Evolutionary conservation across 2,888 invertebrate species (phyloP).

Genomic region (Athetis lepigone): DNA sequence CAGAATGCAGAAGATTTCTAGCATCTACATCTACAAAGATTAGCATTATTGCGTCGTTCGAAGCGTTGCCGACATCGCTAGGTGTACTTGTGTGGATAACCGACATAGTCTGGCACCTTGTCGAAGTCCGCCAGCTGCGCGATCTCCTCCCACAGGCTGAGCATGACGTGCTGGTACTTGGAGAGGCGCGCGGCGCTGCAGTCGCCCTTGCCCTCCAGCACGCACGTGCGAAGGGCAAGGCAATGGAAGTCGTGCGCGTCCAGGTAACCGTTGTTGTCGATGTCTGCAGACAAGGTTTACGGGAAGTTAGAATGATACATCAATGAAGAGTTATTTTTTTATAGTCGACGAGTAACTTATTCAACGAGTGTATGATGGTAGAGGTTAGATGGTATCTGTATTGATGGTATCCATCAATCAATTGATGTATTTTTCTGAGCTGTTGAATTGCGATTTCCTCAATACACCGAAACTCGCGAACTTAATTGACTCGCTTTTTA

Average conservation of each 20-base stretch:
- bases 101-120: slow-evolving; percentile 93
- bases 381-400: too few species aligned
- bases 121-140: slow-evolving; percentile 96
- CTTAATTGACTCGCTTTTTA: too few species aligned
- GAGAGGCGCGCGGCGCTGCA: slow-evolving; percentile 93
- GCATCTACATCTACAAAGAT: slow-evolving; percentile 56
- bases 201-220: slow-evolving; percentile 95
- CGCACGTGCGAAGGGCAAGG: slow-evolving; percentile 94
- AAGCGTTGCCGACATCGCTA: slow-evolving; percentile 73
- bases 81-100: slow-evolving; percentile 78
- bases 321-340: too few species aligned
- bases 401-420: too few species aligned
- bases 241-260: slow-evolving; percentile 96
- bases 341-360: too few species aligned
- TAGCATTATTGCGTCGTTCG: slow-evolving; percentile 66
- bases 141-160: slow-evolving; percentile 96
- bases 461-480: too few species aligned
- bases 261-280: slow-evolving; percentile 95
- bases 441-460: too few species aligned
- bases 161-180: slow-evolving; percentile 96
- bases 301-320: not conserved
- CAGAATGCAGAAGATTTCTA: slow-evolving; percentile 38
- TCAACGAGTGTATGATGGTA: too few species aligned
- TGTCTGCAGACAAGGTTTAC: slow-evolving; percentile 89
- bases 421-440: too few species aligned